Evolutionary conservation across 2,888 invertebrate genomes (phyloP), one percentile per base, ranked within the genome.

Genomic region (Thalpophila matura): DNA sequence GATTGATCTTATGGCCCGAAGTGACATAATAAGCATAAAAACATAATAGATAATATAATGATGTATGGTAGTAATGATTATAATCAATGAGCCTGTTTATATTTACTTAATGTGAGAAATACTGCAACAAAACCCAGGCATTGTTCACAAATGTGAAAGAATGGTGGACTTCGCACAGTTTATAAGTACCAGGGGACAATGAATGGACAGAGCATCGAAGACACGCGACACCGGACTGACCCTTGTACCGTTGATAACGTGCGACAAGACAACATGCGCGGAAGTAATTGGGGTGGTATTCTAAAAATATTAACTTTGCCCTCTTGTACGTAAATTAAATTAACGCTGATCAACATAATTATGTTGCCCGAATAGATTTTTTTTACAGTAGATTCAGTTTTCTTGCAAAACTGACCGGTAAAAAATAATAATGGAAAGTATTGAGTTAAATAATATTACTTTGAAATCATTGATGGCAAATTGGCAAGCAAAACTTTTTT

Each of bases 111-210:
- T 58, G 31, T 51, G 26, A 57, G 74, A 67, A 62, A 58, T 49
- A 33, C 16, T 65, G 57, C 54, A 62, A 77, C 70, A 77, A 73
- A 67, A 79, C 68, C 43, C 74, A 43, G 46, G 49, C 58, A 80
- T 79, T 75, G 80, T 75, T 55, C 54, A 22, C 24, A 54, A 69
- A 61, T 55, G 51, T 53, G 56, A 59, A 64, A 70, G 73, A 82
- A 81, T 79, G 68, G 60, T 56, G 83, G 81, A 87, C 88, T 87
- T 86, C 74, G 83, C 12, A 57, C 74, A 20, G 65, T 54, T 50
- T 60, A 53, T 64, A 68, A 35, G 70, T 76, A 80, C 82, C 64
- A 80, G 80, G 77, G 66, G 56, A 73, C 66, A 73, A 81, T 84
- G 80, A 80, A 77, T 79, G 74, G 66, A 65, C 69, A 60, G 72